These are phyloP conservation scores for Philotrypesis tridentata DNA, from an alignment of 1,140 invertebrate species.

Conservation along the genomic window DNA sequence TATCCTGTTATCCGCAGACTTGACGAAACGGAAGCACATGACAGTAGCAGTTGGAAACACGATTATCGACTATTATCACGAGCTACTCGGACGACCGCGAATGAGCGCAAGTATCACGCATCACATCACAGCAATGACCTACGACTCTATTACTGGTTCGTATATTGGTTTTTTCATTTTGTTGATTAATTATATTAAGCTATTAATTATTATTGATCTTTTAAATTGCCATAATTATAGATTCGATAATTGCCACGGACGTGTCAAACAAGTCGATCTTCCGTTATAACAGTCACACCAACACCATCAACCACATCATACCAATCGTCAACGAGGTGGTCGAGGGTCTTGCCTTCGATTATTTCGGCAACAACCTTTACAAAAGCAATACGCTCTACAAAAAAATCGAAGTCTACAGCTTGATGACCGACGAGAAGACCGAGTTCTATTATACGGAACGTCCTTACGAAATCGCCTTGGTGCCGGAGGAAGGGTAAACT, in stretches of 20 bases:
- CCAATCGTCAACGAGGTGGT: conserved; percentile 74
- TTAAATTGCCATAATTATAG: conserved; percentile 41
- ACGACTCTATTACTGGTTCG: conserved; percentile 64
- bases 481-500: conserved; percentile 78
- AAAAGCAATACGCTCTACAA: conserved; percentile 76
- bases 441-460: conserved; percentile 73
- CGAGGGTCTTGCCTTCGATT: conserved; percentile 80
- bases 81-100: conserved; percentile 66
- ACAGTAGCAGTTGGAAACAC: conserved; percentile 57
- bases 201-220: no score
- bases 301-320: conserved; percentile 66
- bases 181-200: no score
- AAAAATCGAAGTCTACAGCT: conserved; percentile 76
- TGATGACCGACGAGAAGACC: conserved; percentile 75
- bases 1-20: no score
- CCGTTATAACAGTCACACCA: conserved; percentile 65
- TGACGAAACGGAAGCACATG: conserved; percentile 53
- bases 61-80: conserved; percentile 65
- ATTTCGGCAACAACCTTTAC: conserved; percentile 80
- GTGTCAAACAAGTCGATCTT: conserved; percentile 55
- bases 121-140: conserved; percentile 57
- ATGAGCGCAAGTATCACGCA: conserved; percentile 48
- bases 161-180: no score
- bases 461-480: conserved; percentile 77
- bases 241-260: conserved; percentile 52